phyloP scores from a whole-genome alignment of 1,140 invertebrate species.

The Temnothorax curvispinosus region DNA sequence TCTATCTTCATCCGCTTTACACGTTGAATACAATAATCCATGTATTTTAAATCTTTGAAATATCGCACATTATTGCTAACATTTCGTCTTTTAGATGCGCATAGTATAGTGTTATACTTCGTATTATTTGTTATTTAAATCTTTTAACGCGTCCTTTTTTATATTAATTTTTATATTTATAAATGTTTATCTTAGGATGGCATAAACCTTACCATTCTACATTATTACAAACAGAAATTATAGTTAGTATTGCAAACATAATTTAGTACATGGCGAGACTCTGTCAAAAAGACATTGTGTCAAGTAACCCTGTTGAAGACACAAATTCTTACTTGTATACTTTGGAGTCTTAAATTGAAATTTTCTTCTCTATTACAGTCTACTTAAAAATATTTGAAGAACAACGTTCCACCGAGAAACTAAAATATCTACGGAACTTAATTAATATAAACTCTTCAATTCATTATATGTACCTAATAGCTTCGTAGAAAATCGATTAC shows the following conservation, averaged over 20 bases:
- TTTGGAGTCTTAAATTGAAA: constrained; percentile 2
- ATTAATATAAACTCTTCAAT: constrained; percentile 5
- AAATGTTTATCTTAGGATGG: background rate
- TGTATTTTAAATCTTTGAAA: background rate
- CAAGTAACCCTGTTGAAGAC: too few relatives aligned
- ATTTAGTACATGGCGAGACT: background rate
- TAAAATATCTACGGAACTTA: background rate
- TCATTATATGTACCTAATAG: background rate
- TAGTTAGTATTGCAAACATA: background rate
- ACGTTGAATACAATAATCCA: background rate
- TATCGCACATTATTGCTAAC: background rate
- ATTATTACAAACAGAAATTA: background rate
- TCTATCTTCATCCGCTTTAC: constrained; percentile 17
- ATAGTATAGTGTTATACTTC: background rate
- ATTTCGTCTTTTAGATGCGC: background rate
- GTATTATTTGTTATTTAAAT: background rate
- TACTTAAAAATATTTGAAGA: background rate
- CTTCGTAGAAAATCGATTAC: background rate
- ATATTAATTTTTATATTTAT: background rate
- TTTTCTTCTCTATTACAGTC: background rate
- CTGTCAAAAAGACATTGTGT: background rate
- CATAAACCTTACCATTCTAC: background rate
- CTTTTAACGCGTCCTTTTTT: background rate
- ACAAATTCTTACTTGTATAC: background rate
- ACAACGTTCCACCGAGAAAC: background rate